Conservation (phyloP, 1,140 invertebrate species). For the Drosophila bocqueti region DNA sequence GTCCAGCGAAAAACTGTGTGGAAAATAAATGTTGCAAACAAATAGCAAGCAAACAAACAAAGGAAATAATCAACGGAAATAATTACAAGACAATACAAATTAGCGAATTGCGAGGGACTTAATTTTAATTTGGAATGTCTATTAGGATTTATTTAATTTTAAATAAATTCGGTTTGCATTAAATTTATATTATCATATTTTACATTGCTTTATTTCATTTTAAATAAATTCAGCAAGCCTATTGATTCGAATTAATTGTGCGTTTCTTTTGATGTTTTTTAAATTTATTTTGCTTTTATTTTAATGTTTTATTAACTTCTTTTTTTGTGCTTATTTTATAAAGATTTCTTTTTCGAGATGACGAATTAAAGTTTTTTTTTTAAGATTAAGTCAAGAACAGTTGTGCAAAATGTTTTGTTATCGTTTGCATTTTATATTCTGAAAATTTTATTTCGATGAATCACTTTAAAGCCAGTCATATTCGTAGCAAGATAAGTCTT, state of each 20-base stretch:
- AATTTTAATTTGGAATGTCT: not conserved
- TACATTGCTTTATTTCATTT: not conserved
- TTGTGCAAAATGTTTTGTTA: slow-evolving; percentile 14
- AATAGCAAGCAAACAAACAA: slow-evolving; percentile 41
- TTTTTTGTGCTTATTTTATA: not conserved
- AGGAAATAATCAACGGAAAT: slow-evolving; percentile 66
- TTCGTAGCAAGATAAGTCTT: not conserved
- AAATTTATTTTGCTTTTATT: not conserved
- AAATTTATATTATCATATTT: not conserved
- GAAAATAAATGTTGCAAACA: slow-evolving; percentile 37
- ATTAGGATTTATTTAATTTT: not conserved
- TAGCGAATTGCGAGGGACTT: not conserved
- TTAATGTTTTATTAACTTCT: too few species aligned
- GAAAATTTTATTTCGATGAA: not conserved
- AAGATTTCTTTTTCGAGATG: not conserved
- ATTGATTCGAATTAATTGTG: not conserved
- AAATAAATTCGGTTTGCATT: not conserved
- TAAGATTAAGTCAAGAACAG: slow-evolving; percentile 1
- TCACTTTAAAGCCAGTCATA: not conserved
- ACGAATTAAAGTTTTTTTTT: not conserved
- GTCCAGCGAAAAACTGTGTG: slow-evolving; percentile 57
- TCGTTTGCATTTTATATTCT: slow-evolving; percentile 1
- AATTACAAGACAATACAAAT: slow-evolving; percentile 53
- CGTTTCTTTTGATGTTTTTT: not conserved
- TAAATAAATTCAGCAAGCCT: not conserved